Base-by-base conservation (phyloP, 2,888 invertebrate genomes). In the Asteroscopus sphinx region DNA sequence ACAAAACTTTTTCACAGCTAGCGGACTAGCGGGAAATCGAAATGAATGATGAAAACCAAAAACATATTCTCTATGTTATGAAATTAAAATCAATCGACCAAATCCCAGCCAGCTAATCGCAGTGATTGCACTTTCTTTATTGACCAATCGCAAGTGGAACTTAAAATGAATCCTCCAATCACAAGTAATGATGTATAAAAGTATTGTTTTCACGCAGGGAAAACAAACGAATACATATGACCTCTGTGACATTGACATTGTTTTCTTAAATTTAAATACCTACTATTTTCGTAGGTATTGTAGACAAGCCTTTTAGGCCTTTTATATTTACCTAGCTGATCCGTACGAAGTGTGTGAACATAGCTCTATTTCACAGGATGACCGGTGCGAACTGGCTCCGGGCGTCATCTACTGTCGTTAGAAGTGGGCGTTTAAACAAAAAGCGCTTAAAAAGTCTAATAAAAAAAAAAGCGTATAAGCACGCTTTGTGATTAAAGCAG, bases 181-280 rank as follows among this genome's bases (percentile, higher is more conserved):
- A 48, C 12, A 53, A 12, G 0, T 0, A 1, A 11, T 0, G 1
- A 0, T 15, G 0, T 2, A 1, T 0, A 1, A 0, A 0, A 0
- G 0, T 15, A 0, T 8, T 13, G 4, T 30, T 21, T 6, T n/a
- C 5, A 1, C 7, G 0, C 36, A 48, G 13, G 28, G 67, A 46
- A 41, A 76, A 74, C 74, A 16, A n/a, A 41, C 32, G 11, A 8
- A 12, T 28, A 25, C 16, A 15, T 39, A 25, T 76, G 74, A 74
- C 74, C 74, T 66, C 53, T 68, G 41, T 74, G 74, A 74, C 74
- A 74, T 74, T 74, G 74, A 64, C 40, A 28, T 39, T 12, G 7
- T 15, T 39, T 48, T 56, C 39, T 51, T 25, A 26, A 41, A 28
- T 3, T 0, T 9, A 1, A 11, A 15, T 0, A 9, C 1, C 0